Evolutionary conservation across 2,888 invertebrate species (phyloP).

Genomic region (Colletes collaris): DNA sequence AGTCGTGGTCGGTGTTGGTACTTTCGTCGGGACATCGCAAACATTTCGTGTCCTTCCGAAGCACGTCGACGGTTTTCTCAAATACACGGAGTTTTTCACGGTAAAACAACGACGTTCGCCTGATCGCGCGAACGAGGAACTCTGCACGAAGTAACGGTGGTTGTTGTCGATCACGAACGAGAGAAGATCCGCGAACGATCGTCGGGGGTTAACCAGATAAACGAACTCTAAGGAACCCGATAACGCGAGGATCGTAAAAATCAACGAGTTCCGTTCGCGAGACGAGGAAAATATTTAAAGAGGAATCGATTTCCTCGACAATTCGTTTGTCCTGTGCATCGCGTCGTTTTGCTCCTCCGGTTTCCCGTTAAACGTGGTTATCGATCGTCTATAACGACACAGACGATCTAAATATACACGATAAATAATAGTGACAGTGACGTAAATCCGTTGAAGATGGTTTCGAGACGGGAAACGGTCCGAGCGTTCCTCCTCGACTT

Average conservation of each 20-base stretch:
- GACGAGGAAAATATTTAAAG: too few relatives aligned
- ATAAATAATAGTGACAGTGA: neutral
- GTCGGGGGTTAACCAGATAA: too few relatives aligned
- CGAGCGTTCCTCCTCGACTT: neutral
- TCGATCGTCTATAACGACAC: constrained; percentile 28
- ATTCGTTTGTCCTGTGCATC: neutral
- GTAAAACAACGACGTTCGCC: too few relatives aligned
- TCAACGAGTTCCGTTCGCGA: too few relatives aligned
- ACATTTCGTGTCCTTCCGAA: constrained; percentile 1
- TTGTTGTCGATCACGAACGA: too few relatives aligned
- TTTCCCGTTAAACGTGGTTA: constrained; percentile 17
- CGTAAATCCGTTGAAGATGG: neutral
- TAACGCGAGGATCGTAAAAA: too few relatives aligned
- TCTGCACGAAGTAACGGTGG: too few relatives aligned
- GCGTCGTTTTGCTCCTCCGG: neutral
- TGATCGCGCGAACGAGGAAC: too few relatives aligned
- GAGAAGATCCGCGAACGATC: too few relatives aligned
- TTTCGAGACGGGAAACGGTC: neutral
- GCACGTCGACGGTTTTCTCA: neutral
- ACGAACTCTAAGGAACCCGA: too few relatives aligned
- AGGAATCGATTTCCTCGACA: too few relatives aligned
- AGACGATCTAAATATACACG: constrained; percentile 18
- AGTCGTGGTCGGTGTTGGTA: constrained; percentile 43
- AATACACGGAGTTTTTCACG: neutral
- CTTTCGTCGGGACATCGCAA: constrained; percentile 50